phyloP scores from a whole-genome alignment of 2,888 invertebrate species.

The Pimpla rufipes region DNA sequence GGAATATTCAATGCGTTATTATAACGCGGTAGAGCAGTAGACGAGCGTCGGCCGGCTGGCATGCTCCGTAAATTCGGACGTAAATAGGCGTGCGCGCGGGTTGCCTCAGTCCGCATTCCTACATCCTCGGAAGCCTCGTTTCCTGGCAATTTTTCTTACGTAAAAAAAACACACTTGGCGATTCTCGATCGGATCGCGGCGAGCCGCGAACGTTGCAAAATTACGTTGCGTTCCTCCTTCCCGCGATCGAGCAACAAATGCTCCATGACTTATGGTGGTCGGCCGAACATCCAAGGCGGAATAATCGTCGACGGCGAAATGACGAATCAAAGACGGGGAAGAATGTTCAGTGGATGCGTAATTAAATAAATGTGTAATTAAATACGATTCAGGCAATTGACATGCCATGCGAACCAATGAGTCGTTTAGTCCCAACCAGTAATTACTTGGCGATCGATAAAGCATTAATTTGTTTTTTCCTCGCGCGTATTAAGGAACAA shows the following conservation, averaged over 20 bases:
- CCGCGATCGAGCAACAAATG: constrained; percentile 39
- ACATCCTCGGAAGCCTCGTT: constrained; percentile 70
- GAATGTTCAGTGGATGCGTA: not conserved
- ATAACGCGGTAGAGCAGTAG: constrained; percentile 73
- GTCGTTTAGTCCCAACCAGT: not conserved
- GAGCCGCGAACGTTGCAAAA: constrained; percentile 55
- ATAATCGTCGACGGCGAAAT: not conserved
- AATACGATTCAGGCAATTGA: not conserved
- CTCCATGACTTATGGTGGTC: not conserved
- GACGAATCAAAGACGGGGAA: not conserved
- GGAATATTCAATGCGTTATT: constrained; percentile 77
- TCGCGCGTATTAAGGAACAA: not conserved
- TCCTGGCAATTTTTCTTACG: constrained; percentile 72
- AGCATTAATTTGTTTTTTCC: not conserved
- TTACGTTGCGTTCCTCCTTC: not conserved
- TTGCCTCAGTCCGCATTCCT: constrained; percentile 70
- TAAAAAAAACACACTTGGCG: constrained; percentile 64
- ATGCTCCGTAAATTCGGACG: constrained; percentile 80
- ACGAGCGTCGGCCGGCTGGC: constrained; percentile 61
- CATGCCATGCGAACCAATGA: not conserved
- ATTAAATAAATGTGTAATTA: constrained; percentile 11
- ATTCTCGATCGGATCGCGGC: constrained; percentile 60
- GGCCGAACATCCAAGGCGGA: not conserved
- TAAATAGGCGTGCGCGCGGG: constrained; percentile 69
- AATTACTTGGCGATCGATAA: not conserved